Percentiles rank a stretch among this genome's conserved stretches.
These are phyloP conservation scores for Channa argus DNA, from an alignment of 2,113 vertebrate genomes.

Conservation along the genomic window DNA sequence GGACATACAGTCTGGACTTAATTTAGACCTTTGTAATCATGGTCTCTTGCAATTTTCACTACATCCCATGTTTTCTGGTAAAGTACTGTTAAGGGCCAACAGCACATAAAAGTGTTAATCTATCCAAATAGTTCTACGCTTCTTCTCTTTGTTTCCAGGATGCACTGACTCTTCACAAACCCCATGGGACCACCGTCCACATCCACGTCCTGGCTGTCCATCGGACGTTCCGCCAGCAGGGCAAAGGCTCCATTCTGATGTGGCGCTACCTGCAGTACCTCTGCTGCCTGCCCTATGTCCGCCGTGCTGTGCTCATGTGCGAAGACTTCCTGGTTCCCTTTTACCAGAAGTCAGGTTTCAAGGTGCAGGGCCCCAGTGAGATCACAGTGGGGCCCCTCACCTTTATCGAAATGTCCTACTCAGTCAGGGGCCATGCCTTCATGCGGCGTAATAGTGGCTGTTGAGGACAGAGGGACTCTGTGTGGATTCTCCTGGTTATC, in stretches of 20 bases:
- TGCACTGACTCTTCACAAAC: constrained; percentile 86
- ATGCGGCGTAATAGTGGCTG: constrained; percentile 87
- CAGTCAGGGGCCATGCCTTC: constrained; percentile 80
- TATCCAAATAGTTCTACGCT: not conserved
- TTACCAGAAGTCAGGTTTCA: constrained; percentile 89
- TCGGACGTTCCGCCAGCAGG: constrained; percentile 87
- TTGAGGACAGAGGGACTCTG: constrained; percentile 14
- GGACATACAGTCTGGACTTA: too few species aligned
- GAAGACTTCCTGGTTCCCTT: constrained; percentile 88
- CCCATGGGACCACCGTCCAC: constrained; percentile 84
- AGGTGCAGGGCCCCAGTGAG: constrained; percentile 82
- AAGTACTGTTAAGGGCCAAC: too few species aligned
- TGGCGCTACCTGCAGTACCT: constrained; percentile 91
- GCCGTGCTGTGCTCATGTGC: constrained; percentile 88
- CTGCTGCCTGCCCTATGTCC: constrained; percentile 82
- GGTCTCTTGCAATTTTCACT: too few species aligned
- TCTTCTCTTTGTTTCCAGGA: constrained; percentile 78
- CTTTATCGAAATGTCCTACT: constrained; percentile 88
- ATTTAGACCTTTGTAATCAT: too few species aligned
- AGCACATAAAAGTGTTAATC: not conserved
- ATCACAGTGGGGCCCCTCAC: constrained; percentile 83
- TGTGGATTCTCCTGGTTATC: not conserved
- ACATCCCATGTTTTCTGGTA: too few species aligned
- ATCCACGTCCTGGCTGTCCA: constrained; percentile 91
- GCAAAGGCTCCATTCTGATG: constrained; percentile 90